Percentiles rank a stretch among this genome's conserved stretches.
Evolutionary conservation across 2,113 vertebrate genomes (phyloP).

Genomic region (Pagrus major): DNA sequence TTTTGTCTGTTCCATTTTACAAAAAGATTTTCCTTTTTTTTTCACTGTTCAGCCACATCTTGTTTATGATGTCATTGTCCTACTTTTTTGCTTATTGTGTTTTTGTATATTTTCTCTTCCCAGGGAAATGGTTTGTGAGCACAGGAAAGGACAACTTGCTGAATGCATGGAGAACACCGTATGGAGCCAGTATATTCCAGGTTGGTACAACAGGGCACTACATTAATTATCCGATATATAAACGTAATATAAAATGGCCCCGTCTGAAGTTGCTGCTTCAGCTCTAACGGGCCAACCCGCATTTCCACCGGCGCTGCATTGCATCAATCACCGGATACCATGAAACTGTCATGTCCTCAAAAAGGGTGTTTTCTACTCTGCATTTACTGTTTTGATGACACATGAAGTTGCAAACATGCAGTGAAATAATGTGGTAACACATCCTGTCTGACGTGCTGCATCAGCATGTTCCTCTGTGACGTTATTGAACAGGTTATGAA

Average conservation of each 20-base stretch:
- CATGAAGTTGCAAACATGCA: neutral
- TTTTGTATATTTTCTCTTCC: slow-evolving; percentile 6
- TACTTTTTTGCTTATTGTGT: neutral
- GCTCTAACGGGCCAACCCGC: neutral
- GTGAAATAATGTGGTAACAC: neutral
- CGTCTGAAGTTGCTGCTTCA: neutral
- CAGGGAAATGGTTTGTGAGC: slow-evolving; percentile 99
- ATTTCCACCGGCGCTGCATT: neutral
- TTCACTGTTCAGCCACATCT: neutral
- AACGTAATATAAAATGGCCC: neutral
- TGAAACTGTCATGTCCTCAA: neutral
- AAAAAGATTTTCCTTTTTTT: neutral
- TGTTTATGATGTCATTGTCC: neutral
- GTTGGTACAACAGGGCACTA: slow-evolving; percentile 71
- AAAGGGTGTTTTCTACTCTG: neutral
- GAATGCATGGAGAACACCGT: slow-evolving; percentile 97
- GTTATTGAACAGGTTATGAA: neutral
- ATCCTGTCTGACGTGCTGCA: neutral
- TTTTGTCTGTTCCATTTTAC: neutral
- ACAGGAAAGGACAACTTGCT: slow-evolving; percentile 98
- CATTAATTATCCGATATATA: slow-evolving; percentile 22
- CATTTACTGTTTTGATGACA: neutral
- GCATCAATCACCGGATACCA: neutral
- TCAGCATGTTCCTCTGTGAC: neutral
- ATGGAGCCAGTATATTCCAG: slow-evolving; percentile 99